Evolutionary conservation across 2,888 invertebrate species (phyloP), one percentile per base, ranked within the genome.

Genomic region (Ferdinandea cuprea): DNA sequence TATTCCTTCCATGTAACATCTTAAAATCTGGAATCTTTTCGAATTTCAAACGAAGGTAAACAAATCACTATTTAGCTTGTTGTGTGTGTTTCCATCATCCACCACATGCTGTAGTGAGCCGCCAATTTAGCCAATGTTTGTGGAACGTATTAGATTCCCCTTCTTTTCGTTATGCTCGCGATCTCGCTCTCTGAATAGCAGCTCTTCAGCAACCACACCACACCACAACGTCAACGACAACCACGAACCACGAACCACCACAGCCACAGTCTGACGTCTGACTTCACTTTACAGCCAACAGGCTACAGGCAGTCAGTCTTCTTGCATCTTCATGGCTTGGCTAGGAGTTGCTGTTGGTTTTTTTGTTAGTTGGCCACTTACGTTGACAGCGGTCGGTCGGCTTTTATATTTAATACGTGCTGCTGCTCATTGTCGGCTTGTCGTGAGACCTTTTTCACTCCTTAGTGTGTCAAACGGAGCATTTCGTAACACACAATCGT

Each of bases 331-430:
- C 72, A 42, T 35, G 56, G 68, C 78, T 73, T 83, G 68, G 63
- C 54, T 63, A 63, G 56, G 61, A 73, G 83, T 78, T 68, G 83
- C 77, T 68, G 63, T 78, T 68, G 77, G 56, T 61, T 50, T 72
- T 73, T 66, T 72, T 83, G 72, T 83, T 73, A 83, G 83, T 83
- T 83, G 78, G 73, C 83, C 78, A 78, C 68, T 83, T 78, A 78
- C 78, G 42, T 73, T 78, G 71, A 66, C 73, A 78, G 83, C 83
- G 72, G 73, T 78, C 72, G 81, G 80, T 81, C 71, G 76, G 54
- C 58, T 74, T 63, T 59, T 54, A n/a, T 61, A 59, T 58, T 65
- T 35, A 48, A 54, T 77, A 61, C 48, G 63, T n/a, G 56, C 56
- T 54, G 28, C 50, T 9, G 35, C 15, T 52, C 50, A 30, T 30